Evolutionary conservation across 1,140 invertebrate genomes (phyloP), one percentile per base, ranked within the genome.

Genomic region (Oryzaephilus surinamensis): DNA sequence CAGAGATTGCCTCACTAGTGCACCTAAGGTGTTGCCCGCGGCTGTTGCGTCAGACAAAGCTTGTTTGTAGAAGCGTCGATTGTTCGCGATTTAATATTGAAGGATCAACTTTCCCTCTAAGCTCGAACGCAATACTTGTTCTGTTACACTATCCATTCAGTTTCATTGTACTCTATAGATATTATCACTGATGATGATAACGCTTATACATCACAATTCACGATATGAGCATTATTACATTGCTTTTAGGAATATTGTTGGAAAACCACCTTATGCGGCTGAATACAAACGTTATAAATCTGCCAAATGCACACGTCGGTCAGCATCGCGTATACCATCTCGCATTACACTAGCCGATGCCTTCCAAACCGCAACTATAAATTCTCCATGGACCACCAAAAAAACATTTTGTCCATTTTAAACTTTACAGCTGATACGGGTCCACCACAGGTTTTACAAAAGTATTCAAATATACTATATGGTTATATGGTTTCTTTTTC

Each of bases 1-100:
- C 43, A 37, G 40, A 49, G 38, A 53, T 48, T 51, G 42, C 48
- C 39, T 46, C 41, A 38, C 44, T 38, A 48, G 50, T 55, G 44
- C 50, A 55, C 52, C 52, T 52, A 43, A 46, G 50, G 45, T 48
- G 47, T 32, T 36, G 45, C 45, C 34, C 30, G 38, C 38, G 38
- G 41, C 41, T 43, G 41, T 43, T 43, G 41, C 41, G 41, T 43
- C 41, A 43, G 41, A 43, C 32, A 29, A 41, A 43, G 41, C 41
- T 43, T 43, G 41, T 43, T 43, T 43, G 41, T 37, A 32, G 41
- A 44, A n/a, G 34, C 24, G 20, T 13, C 42, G 31, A 44, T 44
- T 44, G 42, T 44, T 44, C 36, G 36, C 42, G 27, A 28, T 44
- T 44, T 44, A 44, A 44, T 44, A 44, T 44, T 26, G 36, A 12